Percentiles rank a stretch among this genome's conserved stretches.
These are phyloP conservation scores for Eupithecia vulgata DNA, from an alignment of 2,888 invertebrate species.

Conservation along the genomic window DNA sequence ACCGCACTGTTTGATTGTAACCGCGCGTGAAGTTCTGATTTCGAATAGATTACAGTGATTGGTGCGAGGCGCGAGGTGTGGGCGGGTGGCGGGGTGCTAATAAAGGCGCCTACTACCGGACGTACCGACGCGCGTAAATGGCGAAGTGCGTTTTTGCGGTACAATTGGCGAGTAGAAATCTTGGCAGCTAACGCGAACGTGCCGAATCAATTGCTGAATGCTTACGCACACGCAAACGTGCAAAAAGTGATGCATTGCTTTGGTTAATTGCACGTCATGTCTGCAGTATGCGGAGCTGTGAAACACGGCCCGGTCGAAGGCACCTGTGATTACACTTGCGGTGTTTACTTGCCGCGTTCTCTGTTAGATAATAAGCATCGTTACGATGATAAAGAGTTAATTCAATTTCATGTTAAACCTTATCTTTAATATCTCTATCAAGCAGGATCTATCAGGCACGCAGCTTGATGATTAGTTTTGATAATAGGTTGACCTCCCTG, in stretches of 20 bases:
- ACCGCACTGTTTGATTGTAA: conserved; percentile 59
- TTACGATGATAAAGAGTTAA: neutral
- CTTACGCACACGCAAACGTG: conserved; percentile 52
- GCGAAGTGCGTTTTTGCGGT: conserved; percentile 59
- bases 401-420: neutral
- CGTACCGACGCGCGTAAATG: conserved; percentile 59
- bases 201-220: conserved; percentile 59
- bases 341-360: conserved; percentile 22
- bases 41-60: conserved; percentile 72
- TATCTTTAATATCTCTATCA: neutral
- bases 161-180: conserved; percentile 60
- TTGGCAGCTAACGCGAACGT: conserved; percentile 56
- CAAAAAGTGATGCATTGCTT: conserved; percentile 59
- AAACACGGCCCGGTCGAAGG: conserved; percentile 29
- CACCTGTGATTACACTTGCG: conserved; percentile 26
- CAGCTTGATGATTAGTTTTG: neutral
- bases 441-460: neutral
- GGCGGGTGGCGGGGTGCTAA: conserved; percentile 56
- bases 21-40: conserved; percentile 70
- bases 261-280: conserved; percentile 60
- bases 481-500: neutral
- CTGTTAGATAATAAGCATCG: conserved; percentile 4
- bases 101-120: conserved; percentile 56
- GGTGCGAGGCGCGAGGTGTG: conserved; percentile 47
- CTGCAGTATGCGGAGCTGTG: conserved; percentile 37